A percentile compares a stretch with the other conserved stretches of the same genome.
phyloP scores from a whole-genome alignment of 2,113 vertebrate species.

The Eidolon helvum region DNA sequence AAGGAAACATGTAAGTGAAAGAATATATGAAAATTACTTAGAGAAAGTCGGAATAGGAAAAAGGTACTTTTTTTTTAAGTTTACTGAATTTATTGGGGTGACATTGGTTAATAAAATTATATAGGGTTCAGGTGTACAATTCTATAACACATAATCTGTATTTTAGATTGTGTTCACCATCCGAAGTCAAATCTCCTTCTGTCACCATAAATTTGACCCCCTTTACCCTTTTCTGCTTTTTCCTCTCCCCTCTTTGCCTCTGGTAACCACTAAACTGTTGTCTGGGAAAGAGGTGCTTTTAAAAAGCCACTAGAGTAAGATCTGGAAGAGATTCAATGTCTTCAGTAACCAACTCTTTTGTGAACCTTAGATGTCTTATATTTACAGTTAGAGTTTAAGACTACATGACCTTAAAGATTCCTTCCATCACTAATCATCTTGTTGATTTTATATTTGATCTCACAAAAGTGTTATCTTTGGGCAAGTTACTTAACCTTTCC shows the following conservation, averaged over 20 bases:
- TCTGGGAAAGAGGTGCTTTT: background rate
- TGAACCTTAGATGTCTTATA: background rate
- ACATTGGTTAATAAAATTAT: too few species aligned
- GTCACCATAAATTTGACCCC: too few species aligned
- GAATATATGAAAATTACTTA: background rate
- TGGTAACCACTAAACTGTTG: too few species aligned
- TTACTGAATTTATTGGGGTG: too few species aligned
- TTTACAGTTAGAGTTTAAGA: background rate
- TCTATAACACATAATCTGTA: too few species aligned
- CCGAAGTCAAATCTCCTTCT: too few species aligned
- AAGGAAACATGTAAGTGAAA: background rate
- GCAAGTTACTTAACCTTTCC: background rate
- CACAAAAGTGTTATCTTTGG: background rate
- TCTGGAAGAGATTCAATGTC: background rate
- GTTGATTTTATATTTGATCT: background rate
- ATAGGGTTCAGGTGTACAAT: too few species aligned
- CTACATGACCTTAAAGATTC: background rate
- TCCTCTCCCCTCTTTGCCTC: too few species aligned
- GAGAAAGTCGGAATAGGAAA: background rate
- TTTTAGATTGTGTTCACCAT: too few species aligned
- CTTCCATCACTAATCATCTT: background rate
- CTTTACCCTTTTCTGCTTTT: too few species aligned
- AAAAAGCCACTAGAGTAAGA: background rate
- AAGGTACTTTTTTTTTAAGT: background rate
- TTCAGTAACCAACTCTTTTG: background rate